Evolutionary conservation across 2,888 invertebrate genomes (phyloP), one percentile per base, ranked within the genome.

Genomic region (Apamea epomidion): DNA sequence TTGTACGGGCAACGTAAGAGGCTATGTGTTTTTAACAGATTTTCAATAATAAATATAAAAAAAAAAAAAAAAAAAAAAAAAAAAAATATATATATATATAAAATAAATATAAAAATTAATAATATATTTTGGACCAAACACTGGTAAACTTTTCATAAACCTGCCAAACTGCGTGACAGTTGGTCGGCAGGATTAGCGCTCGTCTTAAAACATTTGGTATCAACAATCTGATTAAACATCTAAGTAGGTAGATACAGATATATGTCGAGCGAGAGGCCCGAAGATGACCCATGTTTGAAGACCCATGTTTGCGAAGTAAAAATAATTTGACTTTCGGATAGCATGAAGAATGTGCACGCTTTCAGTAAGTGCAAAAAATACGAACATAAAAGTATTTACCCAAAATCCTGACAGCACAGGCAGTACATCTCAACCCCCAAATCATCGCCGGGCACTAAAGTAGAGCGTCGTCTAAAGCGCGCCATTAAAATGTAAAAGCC

Each of bases 401-500:
- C 48, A 67, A 68, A 75, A 60, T 32, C 14, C 10, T 60, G 25
- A 51, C 42, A n/a, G 73, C 74, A 51, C 65, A 69, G 64, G 58
- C 54, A 62, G 58, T 77, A 86, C 67, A 73, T 81, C 78, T 85
- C 71, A 84, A 85, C 85, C 77, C 74, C 72, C 80, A 87, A 89
- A 89, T 90, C 91, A 89, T 90, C 71, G 51, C 75, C 80, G 70
- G 82, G 78, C 85, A 87, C 87, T 90, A 87, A 85, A 89, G 81
- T 82, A 83, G 87, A 88, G 87, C 88, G 85, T 75, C 89, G 85
- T 81, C 87, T 86, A 90, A 91, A 92, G 92, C 84, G 89, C 82
- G 82, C 88, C 93, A 94, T 95, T 94, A 95, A 94, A 94, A 95
- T 94, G 94, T 94, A 94, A 94, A 93, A 93, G 92, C 91, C 89